Evolutionary conservation across 2,113 vertebrate species (phyloP), one percentile per base, ranked within the genome.

Genomic region (Gallinago media): DNA sequence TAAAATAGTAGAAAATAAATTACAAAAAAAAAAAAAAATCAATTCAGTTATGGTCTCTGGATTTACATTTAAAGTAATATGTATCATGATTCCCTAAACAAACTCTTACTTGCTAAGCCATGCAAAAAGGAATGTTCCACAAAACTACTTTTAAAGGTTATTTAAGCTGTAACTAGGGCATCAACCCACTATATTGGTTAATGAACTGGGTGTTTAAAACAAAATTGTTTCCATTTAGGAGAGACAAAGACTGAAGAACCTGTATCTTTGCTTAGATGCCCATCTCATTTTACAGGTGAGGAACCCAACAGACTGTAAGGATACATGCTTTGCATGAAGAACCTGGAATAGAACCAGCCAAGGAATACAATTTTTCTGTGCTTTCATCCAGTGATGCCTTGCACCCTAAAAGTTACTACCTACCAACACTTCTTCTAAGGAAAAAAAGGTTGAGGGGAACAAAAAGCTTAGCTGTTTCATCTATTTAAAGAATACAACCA

Each of bases 401-500:
- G 40, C 3, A 1, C 12, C 22, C 26, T n/a, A 50, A 15, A 76
- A 74, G 18, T 77, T 61, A 31, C 26, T 31, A 88, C 29, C 13
- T 38, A 66, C 11, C 34, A 78, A 72, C 14, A 15, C 10, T 68
- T 47, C 7, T 42, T 56, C 31, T 49, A 61, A 40, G 6, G 5
- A 29, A 38, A 84, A 62, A 78, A 42, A 29, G 21, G 22, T 0
- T 0, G 0, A 2, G 15, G 27, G 34, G 4, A 15, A 2, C 8
- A 21, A 15, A 10, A 56, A 38, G 23, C 27, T 85, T 34, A 65
- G 61, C 72, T 22, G 3, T 29, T 83, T 76, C 6, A 36, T 27
- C 76, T 86, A 40, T 73, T 85, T 58, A 40, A 76, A 87, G 22
- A 77, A 83, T n/a, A 34, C 67, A 86, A 70, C 10, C 4, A 76